Percentiles rank a stretch among this genome's conserved stretches.
These are phyloP conservation scores for Corythornis leucogaster DNA, from an alignment of 2,797 vertebrate species.

Conservation along the genomic window DNA sequence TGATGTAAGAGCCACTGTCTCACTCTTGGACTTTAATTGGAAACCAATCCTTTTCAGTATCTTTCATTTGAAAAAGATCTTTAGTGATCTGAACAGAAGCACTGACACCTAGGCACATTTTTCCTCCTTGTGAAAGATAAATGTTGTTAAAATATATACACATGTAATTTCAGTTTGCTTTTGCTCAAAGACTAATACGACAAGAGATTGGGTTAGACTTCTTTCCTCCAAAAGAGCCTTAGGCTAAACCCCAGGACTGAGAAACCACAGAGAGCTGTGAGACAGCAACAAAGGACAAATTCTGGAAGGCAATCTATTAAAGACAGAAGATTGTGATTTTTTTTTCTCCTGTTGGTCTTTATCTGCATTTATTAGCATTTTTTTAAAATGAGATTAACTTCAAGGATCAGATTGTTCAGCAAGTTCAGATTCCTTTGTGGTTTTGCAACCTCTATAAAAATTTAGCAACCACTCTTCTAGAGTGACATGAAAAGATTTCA, in stretches of 20 bases:
- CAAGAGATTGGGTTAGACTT: neutral
- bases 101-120: neutral
- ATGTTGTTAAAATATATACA: neutral
- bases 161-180: neutral
- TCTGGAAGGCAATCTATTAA: neutral
- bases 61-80: neutral
- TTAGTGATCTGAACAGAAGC: neutral
- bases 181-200: neutral
- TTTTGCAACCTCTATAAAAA: neutral
- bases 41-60: neutral
- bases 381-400: neutral
- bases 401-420: neutral
- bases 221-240: neutral
- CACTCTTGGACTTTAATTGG: neutral
- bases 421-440: neutral
- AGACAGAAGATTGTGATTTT: neutral
- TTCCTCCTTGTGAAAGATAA: neutral
- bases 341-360: neutral
- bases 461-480: neutral
- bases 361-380: neutral
- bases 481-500: neutral
- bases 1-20: neutral
- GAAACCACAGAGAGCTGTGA: neutral
- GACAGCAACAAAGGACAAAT: neutral
- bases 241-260: neutral